Evolutionary conservation across 2,888 invertebrate species (phyloP), one percentile per base, ranked within the genome.

Genomic region (Melolontha melolontha): DNA sequence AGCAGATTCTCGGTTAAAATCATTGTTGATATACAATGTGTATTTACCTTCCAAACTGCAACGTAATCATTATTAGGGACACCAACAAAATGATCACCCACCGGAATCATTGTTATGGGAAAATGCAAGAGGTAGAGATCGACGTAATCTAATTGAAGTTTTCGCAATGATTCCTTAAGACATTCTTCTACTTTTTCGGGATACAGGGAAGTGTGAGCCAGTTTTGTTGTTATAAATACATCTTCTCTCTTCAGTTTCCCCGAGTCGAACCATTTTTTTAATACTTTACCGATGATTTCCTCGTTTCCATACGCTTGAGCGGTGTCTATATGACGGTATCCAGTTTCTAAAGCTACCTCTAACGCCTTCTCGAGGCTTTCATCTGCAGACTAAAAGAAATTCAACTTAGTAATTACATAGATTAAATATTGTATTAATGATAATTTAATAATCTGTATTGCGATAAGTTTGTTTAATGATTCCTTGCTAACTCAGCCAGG

Each of bases 321-420:
- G 0, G 93, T 89, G 81, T 95, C 95, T 70, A 95, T 91, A 77
- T 93, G 94, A 2, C 94, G 87, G 80, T 95, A 95, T 0, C 95
- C 95, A 44, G 89, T 88, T 72, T 89, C 88, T 51, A 95, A 80
- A 0, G 95, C 94, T 1, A 83, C 82, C 34, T 90, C 87, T 11
- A 94, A 83, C 0, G 93, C 91, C 49, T 82, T 79, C 80, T 90
- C 90, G 63, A 93, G 81, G 75, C 90, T 91, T 5, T 86, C 87
- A 67, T 90, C 89, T 0, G 87, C 86, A 40, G 91, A 88, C 92
- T 92, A 75, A 40, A 81, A 78, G 55, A 64, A 55, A 4, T n/a
- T n/a, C n/a, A n/a, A n/a, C n/a, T n/a, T n/a, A n/a, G n/a, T n/a
- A n/a, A n/a, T n/a, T n/a, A n/a, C n/a, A n/a, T n/a, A n/a, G n/a